Evolutionary conservation across 2,888 invertebrate species (phyloP).

Genomic region (Xanthia icteritia): DNA sequence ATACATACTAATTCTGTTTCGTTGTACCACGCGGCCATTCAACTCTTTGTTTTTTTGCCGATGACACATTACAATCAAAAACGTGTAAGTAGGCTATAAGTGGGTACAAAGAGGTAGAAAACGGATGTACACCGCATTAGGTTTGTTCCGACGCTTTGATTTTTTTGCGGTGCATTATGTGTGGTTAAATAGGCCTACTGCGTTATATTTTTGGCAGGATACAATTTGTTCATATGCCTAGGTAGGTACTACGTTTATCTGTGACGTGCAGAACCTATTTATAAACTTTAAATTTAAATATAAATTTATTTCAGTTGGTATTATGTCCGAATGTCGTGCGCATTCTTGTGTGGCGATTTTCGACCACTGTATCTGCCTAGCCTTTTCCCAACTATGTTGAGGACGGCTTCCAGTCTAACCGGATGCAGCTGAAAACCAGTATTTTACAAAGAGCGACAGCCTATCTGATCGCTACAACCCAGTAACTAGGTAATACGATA

Average conservation of each 20-base stretch:
- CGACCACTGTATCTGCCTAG: too few species aligned
- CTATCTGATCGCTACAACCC: too few species aligned
- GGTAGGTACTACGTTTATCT: too few species aligned
- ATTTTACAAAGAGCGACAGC: too few species aligned
- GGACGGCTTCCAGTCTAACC: too few species aligned
- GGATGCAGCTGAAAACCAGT: too few species aligned
- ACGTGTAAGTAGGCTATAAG: conserved; percentile 63
- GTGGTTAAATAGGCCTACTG: conserved; percentile 28
- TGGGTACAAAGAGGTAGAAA: conserved; percentile 47
- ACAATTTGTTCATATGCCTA: not conserved
- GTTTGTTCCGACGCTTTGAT: conserved; percentile 34
- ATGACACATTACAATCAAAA: conserved; percentile 70
- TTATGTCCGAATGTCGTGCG: too few species aligned
- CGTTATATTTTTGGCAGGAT: conserved; percentile 22
- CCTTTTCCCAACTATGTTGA: too few species aligned
- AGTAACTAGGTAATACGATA: too few species aligned
- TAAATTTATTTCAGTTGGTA: too few species aligned
- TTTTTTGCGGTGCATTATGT: conserved; percentile 39
- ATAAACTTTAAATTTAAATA: not conserved
- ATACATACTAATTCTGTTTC: conserved; percentile 77
- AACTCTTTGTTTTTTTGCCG: conserved; percentile 74
- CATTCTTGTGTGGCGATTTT: too few species aligned
- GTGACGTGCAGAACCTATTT: not conserved
- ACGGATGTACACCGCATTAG: conserved; percentile 58
- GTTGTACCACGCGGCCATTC: conserved; percentile 67